Evolutionary conservation across 2,113 vertebrate genomes (phyloP).

Genomic region (Epinephelus moara): DNA sequence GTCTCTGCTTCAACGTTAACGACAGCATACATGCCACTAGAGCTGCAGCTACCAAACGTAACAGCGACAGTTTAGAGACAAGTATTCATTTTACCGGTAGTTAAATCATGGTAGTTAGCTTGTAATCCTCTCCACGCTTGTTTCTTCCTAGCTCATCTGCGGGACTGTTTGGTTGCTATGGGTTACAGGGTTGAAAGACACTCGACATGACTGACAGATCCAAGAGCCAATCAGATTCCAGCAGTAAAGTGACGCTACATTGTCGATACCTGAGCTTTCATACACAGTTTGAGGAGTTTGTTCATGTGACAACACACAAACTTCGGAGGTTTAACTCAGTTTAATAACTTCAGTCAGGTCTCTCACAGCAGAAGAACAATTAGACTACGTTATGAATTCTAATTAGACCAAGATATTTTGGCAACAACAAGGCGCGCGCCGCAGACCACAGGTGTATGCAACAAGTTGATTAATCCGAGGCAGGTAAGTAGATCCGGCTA

Average conservation of each 20-base stretch:
- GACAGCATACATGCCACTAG: neutral
- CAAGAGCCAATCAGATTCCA: constrained; percentile 50
- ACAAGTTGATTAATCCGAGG: constrained; percentile 3
- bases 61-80: neutral
- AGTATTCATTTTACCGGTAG: constrained; percentile 38
- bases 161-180: constrained; percentile 68
- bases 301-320: neutral
- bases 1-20: too few relatives aligned
- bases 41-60: too few relatives aligned
- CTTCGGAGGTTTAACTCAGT: neutral
- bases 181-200: constrained; percentile 54
- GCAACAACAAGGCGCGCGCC: neutral
- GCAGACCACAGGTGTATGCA: constrained; percentile 13
- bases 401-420: neutral
- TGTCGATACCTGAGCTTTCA: neutral
- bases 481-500: constrained; percentile 26
- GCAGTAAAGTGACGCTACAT: neutral
- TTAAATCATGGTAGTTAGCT: neutral
- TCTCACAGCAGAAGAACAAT: neutral
- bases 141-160: neutral
- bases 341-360: neutral
- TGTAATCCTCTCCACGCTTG: neutral
- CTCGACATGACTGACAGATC: constrained; percentile 3
- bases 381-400: neutral
- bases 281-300: neutral